Evolutionary conservation across 2,113 vertebrate species (phyloP), one percentile per base, ranked within the genome.

Genomic region (Gallinago undulata): DNA sequence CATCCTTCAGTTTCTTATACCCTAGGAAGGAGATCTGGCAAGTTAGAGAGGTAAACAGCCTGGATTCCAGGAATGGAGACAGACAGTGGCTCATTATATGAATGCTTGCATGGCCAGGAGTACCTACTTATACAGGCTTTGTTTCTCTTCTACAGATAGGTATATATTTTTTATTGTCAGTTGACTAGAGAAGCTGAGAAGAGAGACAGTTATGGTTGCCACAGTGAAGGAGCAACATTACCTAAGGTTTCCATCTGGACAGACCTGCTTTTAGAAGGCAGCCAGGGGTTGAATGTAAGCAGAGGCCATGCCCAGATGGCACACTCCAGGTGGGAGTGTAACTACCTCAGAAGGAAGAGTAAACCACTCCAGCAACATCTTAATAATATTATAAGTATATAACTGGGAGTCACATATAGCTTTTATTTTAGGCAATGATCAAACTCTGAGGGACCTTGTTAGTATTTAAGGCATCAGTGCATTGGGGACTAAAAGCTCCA

Each of bases 401-500:
- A 89, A 84, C 78, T 92, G 19, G 57, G 80, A 89, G 86, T 95
- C 82, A 88, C 45, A 31, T 91, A 97, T 37, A 95, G 70, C 89
- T 97, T 96, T 93, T 95, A 93, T 62, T 95, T 97, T 96, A 97
- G 93, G 94, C 92, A 97, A 97, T 4, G 5, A 94, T 97, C 87
- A 97, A 96, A 97, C 93, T 96, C 82, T 96, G 92, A 97, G 97
- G 91, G 94, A 97, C 87, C 78, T 96, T 97, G 83, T 96, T 97
- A 95, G 97, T 95, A 80, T 97, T 98, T 98, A 98, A 98, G 98
- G 98, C 98, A 98, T 98, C 97, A 98, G 97, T 98, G 96, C 97
- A 97, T 97, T 75, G 93, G 79, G 96, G 96, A 97, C 93, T 91
- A 97, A 96, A 96, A 98, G 94, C 84, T 97, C 74, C 87, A 92